Evolutionary conservation across 2,113 vertebrate species (phyloP).

Genomic region (Saiga tatarica): DNA sequence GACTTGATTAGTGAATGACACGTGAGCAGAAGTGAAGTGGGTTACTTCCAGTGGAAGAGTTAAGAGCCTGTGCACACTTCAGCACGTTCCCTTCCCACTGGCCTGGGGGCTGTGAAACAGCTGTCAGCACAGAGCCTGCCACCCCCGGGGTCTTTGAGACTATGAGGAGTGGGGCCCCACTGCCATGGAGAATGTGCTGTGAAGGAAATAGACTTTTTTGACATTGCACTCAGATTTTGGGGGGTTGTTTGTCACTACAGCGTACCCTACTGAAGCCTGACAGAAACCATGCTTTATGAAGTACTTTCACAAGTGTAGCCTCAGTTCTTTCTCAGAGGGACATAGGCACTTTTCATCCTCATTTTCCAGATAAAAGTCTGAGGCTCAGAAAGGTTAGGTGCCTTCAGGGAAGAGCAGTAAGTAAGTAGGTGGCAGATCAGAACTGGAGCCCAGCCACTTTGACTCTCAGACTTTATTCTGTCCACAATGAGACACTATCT

Average conservation of each 20-base stretch:
- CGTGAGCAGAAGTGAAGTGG: neutral
- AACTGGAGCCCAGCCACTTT: neutral
- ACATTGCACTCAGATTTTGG: neutral
- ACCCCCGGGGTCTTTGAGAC: too few relatives aligned
- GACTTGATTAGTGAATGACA: neutral
- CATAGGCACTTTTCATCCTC: neutral
- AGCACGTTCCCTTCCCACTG: neutral
- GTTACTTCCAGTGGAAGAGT: neutral
- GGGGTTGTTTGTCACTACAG: neutral
- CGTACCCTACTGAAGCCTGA: neutral
- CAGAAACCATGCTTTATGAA: neutral
- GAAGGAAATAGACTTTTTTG: neutral
- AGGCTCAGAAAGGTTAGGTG: neutral
- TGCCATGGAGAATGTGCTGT: neutral
- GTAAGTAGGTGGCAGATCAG: neutral
- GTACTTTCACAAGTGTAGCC: neutral
- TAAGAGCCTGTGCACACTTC: neutral
- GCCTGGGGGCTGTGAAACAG: neutral
- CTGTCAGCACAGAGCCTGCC: neutral
- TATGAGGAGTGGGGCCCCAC: neutral
- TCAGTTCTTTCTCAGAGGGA: neutral
- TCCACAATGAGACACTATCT: neutral
- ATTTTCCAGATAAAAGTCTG: neutral
- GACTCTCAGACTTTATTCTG: neutral
- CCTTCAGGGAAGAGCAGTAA: neutral